These are phyloP conservation scores for Linurgus olivaceus DNA, from an alignment of 2,797 vertebrate genomes.

Conservation along the genomic window DNA sequence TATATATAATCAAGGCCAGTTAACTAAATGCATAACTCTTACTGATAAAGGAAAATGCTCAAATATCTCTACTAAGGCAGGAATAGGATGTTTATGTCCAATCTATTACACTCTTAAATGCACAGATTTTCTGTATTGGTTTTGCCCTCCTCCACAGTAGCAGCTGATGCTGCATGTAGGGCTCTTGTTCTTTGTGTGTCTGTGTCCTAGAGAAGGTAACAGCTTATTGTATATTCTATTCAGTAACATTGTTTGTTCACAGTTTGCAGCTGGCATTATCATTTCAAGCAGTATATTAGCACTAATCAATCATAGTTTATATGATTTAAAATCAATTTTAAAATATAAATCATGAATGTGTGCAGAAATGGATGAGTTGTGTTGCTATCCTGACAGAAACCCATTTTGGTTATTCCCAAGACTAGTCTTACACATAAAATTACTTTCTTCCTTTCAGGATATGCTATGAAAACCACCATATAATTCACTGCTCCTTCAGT, in stretches of 20 bases:
- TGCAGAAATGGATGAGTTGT: not conserved
- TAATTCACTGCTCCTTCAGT: not conserved
- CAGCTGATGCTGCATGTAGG: not conserved
- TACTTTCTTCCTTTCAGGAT: not conserved
- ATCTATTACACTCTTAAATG: not conserved
- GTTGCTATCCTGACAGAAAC: conserved; percentile 1
- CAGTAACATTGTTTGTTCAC: not conserved
- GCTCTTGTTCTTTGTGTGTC: not conserved
- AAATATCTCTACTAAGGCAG: not conserved
- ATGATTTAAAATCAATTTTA: conserved; percentile 26
- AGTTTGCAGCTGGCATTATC: not conserved
- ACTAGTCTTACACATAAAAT: not conserved
- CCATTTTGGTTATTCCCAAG: not conserved
- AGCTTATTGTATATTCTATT: not conserved
- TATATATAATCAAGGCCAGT: not conserved
- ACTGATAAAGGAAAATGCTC: not conserved
- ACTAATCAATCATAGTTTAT: not conserved
- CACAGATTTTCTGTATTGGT: not conserved
- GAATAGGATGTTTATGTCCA: not conserved
- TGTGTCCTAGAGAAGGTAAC: not conserved
- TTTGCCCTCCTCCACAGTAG: not conserved
- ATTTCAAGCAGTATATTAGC: not conserved
- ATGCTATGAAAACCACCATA: not conserved
- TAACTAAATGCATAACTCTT: not conserved
- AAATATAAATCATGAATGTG: not conserved